A percentile compares a stretch with the other conserved stretches of the same genome.
phyloP scores from a whole-genome alignment of 1,140 invertebrate genomes.

The Danaus melanippus region DNA sequence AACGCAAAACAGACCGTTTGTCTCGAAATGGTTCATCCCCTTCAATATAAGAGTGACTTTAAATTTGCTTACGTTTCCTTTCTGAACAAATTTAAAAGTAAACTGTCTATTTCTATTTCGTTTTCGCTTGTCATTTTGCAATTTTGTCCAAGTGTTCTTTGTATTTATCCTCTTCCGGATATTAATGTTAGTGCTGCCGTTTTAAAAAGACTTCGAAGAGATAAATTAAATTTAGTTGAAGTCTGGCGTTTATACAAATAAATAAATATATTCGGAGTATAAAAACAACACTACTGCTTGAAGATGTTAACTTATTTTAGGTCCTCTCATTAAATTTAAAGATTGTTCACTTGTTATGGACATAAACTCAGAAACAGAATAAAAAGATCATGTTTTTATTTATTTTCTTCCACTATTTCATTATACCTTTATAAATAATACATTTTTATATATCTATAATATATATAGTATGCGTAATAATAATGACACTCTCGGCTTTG shows the following conservation, averaged over 20 bases:
- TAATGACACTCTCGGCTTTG: not conserved
- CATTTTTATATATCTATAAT: not conserved
- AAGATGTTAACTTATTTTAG: too few species aligned
- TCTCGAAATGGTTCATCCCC: constrained; percentile 11
- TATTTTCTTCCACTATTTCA: constrained; percentile 4
- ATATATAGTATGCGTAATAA: too few species aligned
- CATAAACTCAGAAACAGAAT: not conserved
- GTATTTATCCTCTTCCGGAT: too few species aligned
- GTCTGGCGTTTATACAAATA: too few species aligned
- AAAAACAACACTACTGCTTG: too few species aligned
- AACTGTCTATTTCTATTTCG: constrained; percentile 19
- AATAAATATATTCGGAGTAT: too few species aligned
- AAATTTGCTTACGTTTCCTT: constrained; percentile 18
- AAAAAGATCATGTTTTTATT: constrained; percentile 5
- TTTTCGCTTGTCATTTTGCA: constrained; percentile 19
- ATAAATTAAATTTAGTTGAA: too few species aligned
- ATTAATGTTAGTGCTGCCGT: too few species aligned
- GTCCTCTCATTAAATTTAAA: too few species aligned
- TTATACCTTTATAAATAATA: not conserved
- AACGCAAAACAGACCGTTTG: constrained; percentile 8
- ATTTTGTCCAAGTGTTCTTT: constrained; percentile 14
- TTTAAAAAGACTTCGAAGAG: too few species aligned
- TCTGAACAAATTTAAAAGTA: constrained; percentile 20
- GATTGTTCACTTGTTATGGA: too few species aligned
- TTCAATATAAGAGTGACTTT: constrained; percentile 13